These are phyloP conservation scores for Engraulis encrasicolus DNA, from an alignment of 2,113 vertebrate species.

Conservation along the genomic window DNA sequence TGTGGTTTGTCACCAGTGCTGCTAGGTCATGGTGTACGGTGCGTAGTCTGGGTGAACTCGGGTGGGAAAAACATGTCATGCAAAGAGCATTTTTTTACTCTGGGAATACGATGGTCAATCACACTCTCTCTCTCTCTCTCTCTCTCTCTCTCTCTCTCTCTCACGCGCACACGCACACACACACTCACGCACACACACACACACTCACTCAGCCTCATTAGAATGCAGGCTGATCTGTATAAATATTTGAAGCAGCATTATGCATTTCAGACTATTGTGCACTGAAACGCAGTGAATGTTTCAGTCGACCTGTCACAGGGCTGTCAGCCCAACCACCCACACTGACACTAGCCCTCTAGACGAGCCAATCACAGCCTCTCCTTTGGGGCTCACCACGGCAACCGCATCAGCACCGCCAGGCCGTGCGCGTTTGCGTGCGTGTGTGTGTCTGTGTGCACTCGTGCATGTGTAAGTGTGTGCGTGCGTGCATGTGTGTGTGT, in stretches of 20 bases:
- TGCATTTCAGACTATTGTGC: constrained; percentile 54
- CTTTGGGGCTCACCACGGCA: not conserved
- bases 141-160: not conserved
- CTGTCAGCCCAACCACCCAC: constrained; percentile 27
- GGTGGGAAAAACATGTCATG: not conserved
- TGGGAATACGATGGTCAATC: not conserved
- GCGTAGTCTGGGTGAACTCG: not conserved
- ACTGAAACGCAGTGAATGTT: constrained; percentile 51
- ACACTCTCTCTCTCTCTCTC: not conserved
- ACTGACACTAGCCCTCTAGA: not conserved
- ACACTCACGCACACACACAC: too few species aligned
- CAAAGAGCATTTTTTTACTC: too few species aligned
- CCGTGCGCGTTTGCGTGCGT: too few species aligned
- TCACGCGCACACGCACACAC: not conserved
- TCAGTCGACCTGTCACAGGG: constrained; percentile 72
- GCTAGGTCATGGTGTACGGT: not conserved
- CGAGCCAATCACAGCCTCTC: not conserved
- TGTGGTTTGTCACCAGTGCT: too few species aligned
- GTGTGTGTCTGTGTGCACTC: too few species aligned
- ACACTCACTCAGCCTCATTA: not conserved
- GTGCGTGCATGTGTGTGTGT: too few species aligned
- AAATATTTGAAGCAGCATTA: constrained; percentile 73
- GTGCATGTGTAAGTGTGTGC: too few species aligned
- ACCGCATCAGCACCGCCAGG: constrained; percentile 64
- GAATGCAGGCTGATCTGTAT: too few species aligned